A percentile compares a stretch with the other conserved stretches of the same genome.
These are phyloP conservation scores for Chloromyia formosa DNA, from an alignment of 2,888 invertebrate genomes.

Conservation along the genomic window DNA sequence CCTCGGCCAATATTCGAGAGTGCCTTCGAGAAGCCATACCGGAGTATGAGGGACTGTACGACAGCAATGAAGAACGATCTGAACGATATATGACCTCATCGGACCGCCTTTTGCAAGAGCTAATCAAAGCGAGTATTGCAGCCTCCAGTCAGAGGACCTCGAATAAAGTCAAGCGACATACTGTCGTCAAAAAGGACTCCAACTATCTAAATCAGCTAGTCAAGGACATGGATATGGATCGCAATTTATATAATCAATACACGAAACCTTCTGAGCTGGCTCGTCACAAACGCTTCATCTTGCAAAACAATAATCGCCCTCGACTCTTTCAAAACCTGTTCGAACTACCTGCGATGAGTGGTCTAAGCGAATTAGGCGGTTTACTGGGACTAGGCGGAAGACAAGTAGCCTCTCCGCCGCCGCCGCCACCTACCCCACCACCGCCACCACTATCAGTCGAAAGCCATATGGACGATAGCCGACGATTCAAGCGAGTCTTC, in stretches of 20 bases:
- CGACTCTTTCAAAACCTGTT: constrained; percentile 30
- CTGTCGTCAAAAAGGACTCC: constrained; percentile 42
- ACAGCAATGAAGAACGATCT: constrained; percentile 9
- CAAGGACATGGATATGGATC: constrained; percentile 60
- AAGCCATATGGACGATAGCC: constrained; percentile 12
- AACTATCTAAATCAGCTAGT: constrained; percentile 32
- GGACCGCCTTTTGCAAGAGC: constrained; percentile 46
- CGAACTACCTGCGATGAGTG: not conserved
- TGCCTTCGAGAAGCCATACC: constrained; percentile 61
- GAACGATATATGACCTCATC: constrained; percentile 45
- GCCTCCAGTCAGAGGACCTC: not conserved
- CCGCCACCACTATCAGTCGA: not conserved
- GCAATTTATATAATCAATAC: constrained; percentile 54
- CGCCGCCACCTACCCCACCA: not conserved
- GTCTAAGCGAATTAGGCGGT: not conserved
- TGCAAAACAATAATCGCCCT: constrained; percentile 30
- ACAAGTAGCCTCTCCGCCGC: not conserved
- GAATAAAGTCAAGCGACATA: constrained; percentile 19
- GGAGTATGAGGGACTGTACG: not conserved
- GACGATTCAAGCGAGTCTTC: constrained; percentile 37
- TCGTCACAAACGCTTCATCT: constrained; percentile 40
- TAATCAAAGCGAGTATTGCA: constrained; percentile 44
- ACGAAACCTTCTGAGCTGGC: constrained; percentile 55
- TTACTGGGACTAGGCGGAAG: not conserved
- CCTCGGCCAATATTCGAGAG: constrained; percentile 70